Evolutionary conservation across 2,113 vertebrate species (phyloP).

Genomic region (Scomber japonicus): DNA sequence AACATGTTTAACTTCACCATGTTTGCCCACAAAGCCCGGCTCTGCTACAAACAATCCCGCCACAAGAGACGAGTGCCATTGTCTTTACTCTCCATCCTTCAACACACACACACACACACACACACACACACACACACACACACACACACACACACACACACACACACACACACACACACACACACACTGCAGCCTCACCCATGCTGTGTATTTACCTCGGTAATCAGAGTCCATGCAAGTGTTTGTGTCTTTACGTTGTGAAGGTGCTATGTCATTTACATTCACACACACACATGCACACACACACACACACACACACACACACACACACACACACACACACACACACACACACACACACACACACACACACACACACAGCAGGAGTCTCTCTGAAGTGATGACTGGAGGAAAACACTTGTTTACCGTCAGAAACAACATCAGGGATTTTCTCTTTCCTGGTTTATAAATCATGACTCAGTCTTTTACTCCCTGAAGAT

Average conservation of each 20-base stretch:
- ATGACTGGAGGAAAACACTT: slow-evolving; percentile 35
- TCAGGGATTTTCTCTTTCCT: not conserved
- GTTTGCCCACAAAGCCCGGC: slow-evolving; percentile 62
- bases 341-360: slow-evolving; percentile 11
- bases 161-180: slow-evolving; percentile 21
- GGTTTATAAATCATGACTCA: no score
- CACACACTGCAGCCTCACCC: slow-evolving; percentile 63
- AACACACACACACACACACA: slow-evolving; percentile 8
- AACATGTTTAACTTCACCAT: slow-evolving; percentile 51
- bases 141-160: slow-evolving; percentile 33
- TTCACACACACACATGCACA: slow-evolving; percentile 16
- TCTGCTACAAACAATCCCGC: slow-evolving; percentile 25
- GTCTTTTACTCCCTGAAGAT: no score
- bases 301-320: slow-evolving; percentile 18
- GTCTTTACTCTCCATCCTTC: slow-evolving; percentile 40
- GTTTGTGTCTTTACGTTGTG: slow-evolving; percentile 81
- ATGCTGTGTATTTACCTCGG: slow-evolving; percentile 84
- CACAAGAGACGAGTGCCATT: slow-evolving; percentile 52
- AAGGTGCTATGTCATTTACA: slow-evolving; percentile 76
- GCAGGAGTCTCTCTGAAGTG: slow-evolving; percentile 41
- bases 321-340: slow-evolving; percentile 26
- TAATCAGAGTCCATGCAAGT: slow-evolving; percentile 85
- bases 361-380: slow-evolving; percentile 14
- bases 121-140: slow-evolving; percentile 26
- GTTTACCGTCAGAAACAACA: slow-evolving; percentile 21